Evolutionary conservation across 2,888 invertebrate genomes (phyloP), one percentile per base, ranked within the genome.

Genomic region (Dendrolimus pini): DNA sequence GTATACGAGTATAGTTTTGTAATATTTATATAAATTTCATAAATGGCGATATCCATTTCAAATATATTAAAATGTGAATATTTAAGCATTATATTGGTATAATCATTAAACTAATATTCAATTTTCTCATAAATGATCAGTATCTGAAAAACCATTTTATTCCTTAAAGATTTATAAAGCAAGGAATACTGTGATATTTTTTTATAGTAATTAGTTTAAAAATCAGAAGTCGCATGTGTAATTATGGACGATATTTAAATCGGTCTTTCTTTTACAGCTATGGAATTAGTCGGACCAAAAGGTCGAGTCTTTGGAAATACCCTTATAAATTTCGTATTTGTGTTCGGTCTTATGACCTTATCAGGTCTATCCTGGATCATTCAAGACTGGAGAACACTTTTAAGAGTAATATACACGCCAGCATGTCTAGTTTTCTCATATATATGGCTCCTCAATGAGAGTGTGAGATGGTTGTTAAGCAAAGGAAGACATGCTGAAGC

Each of bases 251-350:
- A 57, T 14, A 52, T 41, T 56, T 59, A 47, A 47, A 10, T 47
- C 12, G 6, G 10, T 12, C 52, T 59, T 59, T 67, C 59, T 13
- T 59, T 90, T 88, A 54, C 82, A 95, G 95, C 94, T 41, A 93
- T 96, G 80, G 97, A 97, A 78, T 84, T 96, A 62, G 96, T 96
- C 1, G 95, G 95, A 0, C 95, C 95, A 9, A 93, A 93, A 63
- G 93, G 94, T 57, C 91, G 96, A 64, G 95, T 96, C 0, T 85
- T 96, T 55, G 95, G 94, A 9, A 95, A 96, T 60, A 94, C 95
- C 9, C 78, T 96, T 52, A 92, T 95, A 56, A 94, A 94, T 61
- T 91, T 93, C 41, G 93, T 95, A 62, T 96, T 94, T 71, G 94
- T 95, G 0, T 71, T 93, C 14, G 96, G 96, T 0, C 93, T 95